phyloP scores from a whole-genome alignment of 2,888 invertebrate genomes.

The Sarcophaga carnaria region DNA sequence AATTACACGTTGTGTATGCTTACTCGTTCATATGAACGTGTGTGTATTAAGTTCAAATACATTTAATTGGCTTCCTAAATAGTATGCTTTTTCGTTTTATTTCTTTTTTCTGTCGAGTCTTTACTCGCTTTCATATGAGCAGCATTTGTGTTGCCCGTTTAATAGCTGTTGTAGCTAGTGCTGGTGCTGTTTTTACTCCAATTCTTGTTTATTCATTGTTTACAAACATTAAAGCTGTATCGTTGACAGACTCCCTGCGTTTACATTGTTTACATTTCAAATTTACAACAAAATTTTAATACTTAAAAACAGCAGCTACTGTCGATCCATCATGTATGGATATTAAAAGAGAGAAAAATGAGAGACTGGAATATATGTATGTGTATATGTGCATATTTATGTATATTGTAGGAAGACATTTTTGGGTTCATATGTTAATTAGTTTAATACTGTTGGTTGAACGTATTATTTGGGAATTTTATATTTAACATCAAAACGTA shows the following conservation, averaged over 20 bases:
- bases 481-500: not conserved
- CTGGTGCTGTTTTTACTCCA: constrained; percentile 1
- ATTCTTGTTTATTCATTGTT: constrained; percentile 39
- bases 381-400: no score
- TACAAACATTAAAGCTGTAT: constrained; percentile 31
- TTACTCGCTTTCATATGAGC: not conserved
- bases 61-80: constrained; percentile 24
- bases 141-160: not conserved
- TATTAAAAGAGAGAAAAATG: no score
- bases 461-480: not conserved
- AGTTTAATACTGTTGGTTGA: not conserved
- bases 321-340: not conserved
- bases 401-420: not conserved
- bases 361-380: no score
- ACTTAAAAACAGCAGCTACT: constrained; percentile 6
- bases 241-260: not conserved
- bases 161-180: not conserved
- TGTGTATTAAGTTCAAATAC: not conserved
- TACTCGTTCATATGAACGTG: not conserved
- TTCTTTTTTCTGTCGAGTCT: not conserved
- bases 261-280: constrained; percentile 55
- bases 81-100: not conserved
- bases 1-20: not conserved
- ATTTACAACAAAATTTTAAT: constrained; percentile 39
- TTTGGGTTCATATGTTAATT: constrained; percentile 28